Base-by-base conservation (phyloP, 2,888 invertebrate genomes). In the Drosophila anomelani region DNA sequence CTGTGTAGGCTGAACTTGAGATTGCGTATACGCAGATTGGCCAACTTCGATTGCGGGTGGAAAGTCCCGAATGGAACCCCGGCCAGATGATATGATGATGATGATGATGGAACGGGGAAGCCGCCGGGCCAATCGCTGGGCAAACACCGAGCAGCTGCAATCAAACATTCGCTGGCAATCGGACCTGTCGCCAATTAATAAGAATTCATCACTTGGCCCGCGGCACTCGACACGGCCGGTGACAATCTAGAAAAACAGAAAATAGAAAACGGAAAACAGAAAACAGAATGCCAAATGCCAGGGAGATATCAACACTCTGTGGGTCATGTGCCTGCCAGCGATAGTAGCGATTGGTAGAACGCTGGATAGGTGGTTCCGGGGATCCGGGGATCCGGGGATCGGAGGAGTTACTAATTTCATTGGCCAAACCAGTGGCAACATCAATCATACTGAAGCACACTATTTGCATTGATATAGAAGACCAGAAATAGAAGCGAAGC, bases 141-240 rank as follows among this genome's bases (percentile, higher is more conserved):
- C 39, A 58, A 57, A 68, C 49, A 68, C 12, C 3, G 12, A 17
- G 43, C 41, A 62, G 46, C 44, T 46, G 54, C 67, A 39, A 64
- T 64, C 51, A 23, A 66, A 66, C 64, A 47, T 49, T 41, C 17
- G 46, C 34, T 15, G 51, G 54, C 67, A 47, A 64, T 46, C 62
- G 56, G 54, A 68, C 39, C 59, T 39, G 39, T 66, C 34, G 44
- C 66, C 71, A 85, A 82, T 83, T 80, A 76, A 79, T 78, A 75
- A 71, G 82, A 79, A 87, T 79, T 79, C 82, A 77, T 83, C 87
- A 84, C 67, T 68, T 60, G 59, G 63, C 78, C 68, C 58, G 51
- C 34, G 51, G 51, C 51, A 51, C 51, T 51, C 51, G 51, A 34
- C 51, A 66, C 41, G 47, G 44, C 61, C 67, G 70, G 64, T 53